Evolutionary conservation across 92 coral and sea anemone species (phyloP), one percentile per base, ranked within the genome.

Genomic region (Paramuricea clavata): DNA sequence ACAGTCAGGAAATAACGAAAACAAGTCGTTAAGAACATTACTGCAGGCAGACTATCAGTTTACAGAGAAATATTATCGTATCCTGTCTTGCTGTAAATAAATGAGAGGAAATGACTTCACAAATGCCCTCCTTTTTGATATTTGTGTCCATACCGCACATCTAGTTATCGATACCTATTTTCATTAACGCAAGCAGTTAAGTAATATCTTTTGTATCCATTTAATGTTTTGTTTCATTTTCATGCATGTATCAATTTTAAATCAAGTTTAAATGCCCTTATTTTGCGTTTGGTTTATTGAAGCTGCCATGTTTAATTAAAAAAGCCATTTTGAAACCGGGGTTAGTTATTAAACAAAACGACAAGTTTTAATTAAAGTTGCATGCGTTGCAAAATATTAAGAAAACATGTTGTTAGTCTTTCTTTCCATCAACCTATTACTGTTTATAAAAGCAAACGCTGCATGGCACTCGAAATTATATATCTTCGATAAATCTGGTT

Each of bases 11-110:
- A 79, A 79, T 67, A 57, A 7, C 8, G 54, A 79, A 60, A 25
- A 79, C 67, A 28, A 61, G 52, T 22, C 50, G 35, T 79, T 59
- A 59, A 19, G 15, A 65, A 28, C 34, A 79, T 79, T 32, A 79
- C 73, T 79, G 12, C 84, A 41, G 84, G 84, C 84, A 59, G 36
- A 6, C 12, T 79, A 23, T 65, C 71, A 74, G 62, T 52, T 78
- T 57, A 60, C 50, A n/a, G 36, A 79, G 72, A 79, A 71, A 79
- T 33, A 59, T 31, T 79, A 79, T 39, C 44, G 15, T 59, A 23
- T 33, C 73, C 44, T 35, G 49, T 42, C 72, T 34, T 23, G 26
- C 62, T 13, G 49, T 17, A 27, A 52, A 54, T 30, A 13, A 19
- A 26, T 69, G 30, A 59, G 21, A 67, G 84, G 72, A 79, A 79